Evolutionary conservation across 2,888 invertebrate genomes (phyloP), one percentile per base, ranked within the genome.

Genomic region (Chymomyza amoena): DNA sequence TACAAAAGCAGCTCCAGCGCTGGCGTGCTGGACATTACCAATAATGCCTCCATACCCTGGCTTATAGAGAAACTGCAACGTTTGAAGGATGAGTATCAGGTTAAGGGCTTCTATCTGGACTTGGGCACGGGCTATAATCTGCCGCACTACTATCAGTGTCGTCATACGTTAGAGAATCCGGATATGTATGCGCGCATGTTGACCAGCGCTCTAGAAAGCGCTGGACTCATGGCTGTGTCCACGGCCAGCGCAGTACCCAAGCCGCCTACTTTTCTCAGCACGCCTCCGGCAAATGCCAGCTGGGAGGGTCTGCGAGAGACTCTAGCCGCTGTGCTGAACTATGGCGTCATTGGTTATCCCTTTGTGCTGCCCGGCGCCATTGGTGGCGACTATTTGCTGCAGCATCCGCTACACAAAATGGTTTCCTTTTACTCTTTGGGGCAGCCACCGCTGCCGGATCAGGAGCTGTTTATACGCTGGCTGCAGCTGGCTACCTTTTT

Each of bases 281-380:
- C 98, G 39, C 96, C 97, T 1, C 96, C 96, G 0, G 95, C 96
- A 66, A 95, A 96, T 72, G 97, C 98, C 0, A 95, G 96, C 0
- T 99, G 99, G 99, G 95, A 95, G 64, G 97, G 97, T 0, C 92
- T 97, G 18, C 93, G 94, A 73, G 94, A 95, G 9, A 95, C 98
- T 0, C 96, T 99, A 80, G 97, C 98, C 0, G 96, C 97, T 0
- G 95, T 97, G 69, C 91, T 98, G 25, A 96, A 96, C 0, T 96
- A 98, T 79, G 98, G 98, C 0, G 94, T 98, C 25, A 95, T 97
- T 63, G 99, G 99, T 0, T 98, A 96, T 91, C 98, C 98, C 0
- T 98, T 98, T 84, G 94, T 98, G 57, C 95, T 98, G 93, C 97
- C 98, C 0, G 98, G 98, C 0, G 96, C 98, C 5, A 97, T 99